A percentile compares a stretch with the other conserved stretches of the same genome.
These are phyloP conservation scores for Andrena hattorfiana DNA, from an alignment of 2,888 invertebrate species.

Conservation along the genomic window DNA sequence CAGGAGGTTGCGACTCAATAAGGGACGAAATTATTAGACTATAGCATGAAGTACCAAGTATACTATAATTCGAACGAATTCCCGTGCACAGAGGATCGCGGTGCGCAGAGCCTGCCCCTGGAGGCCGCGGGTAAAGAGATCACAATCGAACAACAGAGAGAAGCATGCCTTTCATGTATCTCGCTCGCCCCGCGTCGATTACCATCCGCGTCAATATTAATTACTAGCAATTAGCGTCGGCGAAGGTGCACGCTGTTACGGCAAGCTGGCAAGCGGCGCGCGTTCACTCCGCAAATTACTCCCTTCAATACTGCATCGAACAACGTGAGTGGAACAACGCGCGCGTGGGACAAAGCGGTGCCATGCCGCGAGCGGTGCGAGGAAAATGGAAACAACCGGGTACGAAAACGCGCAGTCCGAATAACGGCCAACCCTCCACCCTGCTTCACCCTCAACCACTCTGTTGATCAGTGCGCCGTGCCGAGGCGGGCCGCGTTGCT, in stretches of 20 bases:
- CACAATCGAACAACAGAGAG: neutral
- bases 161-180: constrained; percentile 15
- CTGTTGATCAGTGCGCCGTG: neutral
- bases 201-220: constrained; percentile 21
- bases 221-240: constrained; percentile 22
- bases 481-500: neutral
- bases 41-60: too few species aligned
- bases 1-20: neutral
- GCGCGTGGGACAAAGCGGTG: neutral
- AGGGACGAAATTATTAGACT: too few species aligned
- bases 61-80: too few species aligned
- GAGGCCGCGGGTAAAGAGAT: neutral
- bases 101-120: too few species aligned
- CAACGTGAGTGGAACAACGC: constrained; percentile 17
- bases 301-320: constrained; percentile 29
- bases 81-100: too few species aligned
- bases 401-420: constrained; percentile 17
- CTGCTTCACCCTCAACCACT: neutral
- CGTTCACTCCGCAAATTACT: constrained; percentile 22
- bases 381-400: constrained; percentile 18
- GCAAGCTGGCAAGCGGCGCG: neutral
- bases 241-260: constrained; percentile 14
- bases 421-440: neutral
- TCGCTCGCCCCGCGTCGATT: constrained; percentile 10
- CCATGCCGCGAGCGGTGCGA: constrained; percentile 1